These are phyloP conservation scores for Diabrotica undecimpunctata DNA, from an alignment of 1,140 invertebrate species.

Conservation along the genomic window DNA sequence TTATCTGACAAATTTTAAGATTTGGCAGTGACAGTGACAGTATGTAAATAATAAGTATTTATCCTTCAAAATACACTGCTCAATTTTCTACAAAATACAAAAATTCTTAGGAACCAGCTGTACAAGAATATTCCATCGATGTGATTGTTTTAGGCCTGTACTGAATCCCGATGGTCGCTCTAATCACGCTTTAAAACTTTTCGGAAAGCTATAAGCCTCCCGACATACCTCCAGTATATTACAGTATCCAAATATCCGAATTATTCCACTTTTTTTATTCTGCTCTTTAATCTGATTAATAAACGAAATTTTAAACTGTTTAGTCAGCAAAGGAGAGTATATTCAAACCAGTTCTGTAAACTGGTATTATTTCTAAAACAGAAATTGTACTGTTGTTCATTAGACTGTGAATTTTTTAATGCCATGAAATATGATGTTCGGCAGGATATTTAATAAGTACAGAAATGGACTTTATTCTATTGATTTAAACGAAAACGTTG, in stretches of 20 bases:
- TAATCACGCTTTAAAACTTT: too few relatives aligned
- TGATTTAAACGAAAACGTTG: background rate
- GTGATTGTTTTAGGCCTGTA: too few relatives aligned
- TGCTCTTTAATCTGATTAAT: slow-evolving; percentile 18
- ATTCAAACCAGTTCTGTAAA: background rate
- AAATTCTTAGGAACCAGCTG: too few relatives aligned
- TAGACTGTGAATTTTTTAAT: background rate
- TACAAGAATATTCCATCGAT: too few relatives aligned
- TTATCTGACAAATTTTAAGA: too few relatives aligned
- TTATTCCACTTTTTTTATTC: slow-evolving; percentile 6
- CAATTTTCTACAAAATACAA: too few relatives aligned
- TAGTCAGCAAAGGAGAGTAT: background rate
- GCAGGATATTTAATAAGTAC: background rate
- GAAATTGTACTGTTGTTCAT: background rate
- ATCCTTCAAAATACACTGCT: too few relatives aligned
- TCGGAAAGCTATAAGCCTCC: too few relatives aligned
- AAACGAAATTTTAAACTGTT: slow-evolving; percentile 8
- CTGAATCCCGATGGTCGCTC: too few relatives aligned
- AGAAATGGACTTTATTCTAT: background rate
- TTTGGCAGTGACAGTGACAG: too few relatives aligned
- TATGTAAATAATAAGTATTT: too few relatives aligned
- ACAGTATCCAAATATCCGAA: slow-evolving; percentile 18
- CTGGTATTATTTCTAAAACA: background rate
- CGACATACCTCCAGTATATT: background rate
- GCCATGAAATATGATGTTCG: background rate